Percentiles rank a stretch among this genome's conserved stretches.
These are phyloP conservation scores for Caenorhabditis imperialis DNA, from an alignment of 2,888 invertebrate genomes.

Conservation along the genomic window DNA sequence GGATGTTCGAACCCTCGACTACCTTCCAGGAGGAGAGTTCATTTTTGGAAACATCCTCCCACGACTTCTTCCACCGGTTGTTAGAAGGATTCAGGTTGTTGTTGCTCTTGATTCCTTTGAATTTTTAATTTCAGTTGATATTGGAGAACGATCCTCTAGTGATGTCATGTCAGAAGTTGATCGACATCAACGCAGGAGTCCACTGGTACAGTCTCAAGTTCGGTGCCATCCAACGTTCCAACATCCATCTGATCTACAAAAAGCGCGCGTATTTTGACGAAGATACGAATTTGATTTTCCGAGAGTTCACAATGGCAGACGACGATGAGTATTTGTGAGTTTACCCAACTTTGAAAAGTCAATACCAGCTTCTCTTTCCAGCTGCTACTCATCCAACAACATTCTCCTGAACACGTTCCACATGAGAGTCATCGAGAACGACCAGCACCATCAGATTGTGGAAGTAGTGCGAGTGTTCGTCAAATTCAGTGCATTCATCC, in stretches of 20 bases:
- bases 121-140: constrained; percentile 25
- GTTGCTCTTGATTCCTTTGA: too few relatives aligned
- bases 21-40: constrained; percentile 60
- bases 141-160: constrained; percentile 53
- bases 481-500: constrained; percentile 53
- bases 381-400: constrained; percentile 60
- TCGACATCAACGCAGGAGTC: constrained; percentile 53
- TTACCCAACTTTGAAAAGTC: not conserved
- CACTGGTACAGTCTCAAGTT: constrained; percentile 54
- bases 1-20: constrained; percentile 54
- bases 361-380: constrained; percentile 21
- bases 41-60: constrained; percentile 61
- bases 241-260: constrained; percentile 10
- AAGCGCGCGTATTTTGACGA: constrained; percentile 49
- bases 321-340: constrained; percentile 56
- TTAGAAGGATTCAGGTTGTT: constrained; percentile 40
- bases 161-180: constrained; percentile 52
- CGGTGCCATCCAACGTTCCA: constrained; percentile 33
- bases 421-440: constrained; percentile 54
- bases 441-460: constrained; percentile 54
- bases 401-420: constrained; percentile 59
- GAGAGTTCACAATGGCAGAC: constrained; percentile 32
- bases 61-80: constrained; percentile 54
- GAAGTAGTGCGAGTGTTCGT: constrained; percentile 54
- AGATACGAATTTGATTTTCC: constrained; percentile 40